A percentile compares a stretch with the other conserved stretches of the same genome.
Conservation (phyloP, 2,113 vertebrate species). For the Petrocephalus zakoni region DNA sequence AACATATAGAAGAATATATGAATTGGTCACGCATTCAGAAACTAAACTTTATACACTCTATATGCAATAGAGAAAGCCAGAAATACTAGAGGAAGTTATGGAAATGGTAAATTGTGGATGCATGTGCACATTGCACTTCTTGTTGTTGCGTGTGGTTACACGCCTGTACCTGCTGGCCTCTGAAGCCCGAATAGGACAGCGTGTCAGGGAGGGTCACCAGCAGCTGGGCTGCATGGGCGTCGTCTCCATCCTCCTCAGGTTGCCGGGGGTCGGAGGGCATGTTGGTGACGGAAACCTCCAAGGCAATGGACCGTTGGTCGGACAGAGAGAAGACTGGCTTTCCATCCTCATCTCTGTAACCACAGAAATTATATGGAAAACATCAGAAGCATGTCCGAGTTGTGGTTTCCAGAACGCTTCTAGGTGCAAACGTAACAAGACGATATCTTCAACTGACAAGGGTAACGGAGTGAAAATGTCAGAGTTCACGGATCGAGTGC, state of each 20-base stretch:
- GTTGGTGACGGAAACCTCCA: slow-evolving; percentile 80
- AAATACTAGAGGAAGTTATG: not conserved
- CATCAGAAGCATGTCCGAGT: not conserved
- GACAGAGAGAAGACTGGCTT: slow-evolving; percentile 72
- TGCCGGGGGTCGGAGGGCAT: slow-evolving; percentile 65
- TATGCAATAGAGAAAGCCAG: not conserved
- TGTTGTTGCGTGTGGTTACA: not conserved
- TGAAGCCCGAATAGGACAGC: slow-evolving; percentile 70
- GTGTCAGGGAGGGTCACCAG: slow-evolving; percentile 67
- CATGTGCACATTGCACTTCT: not conserved
- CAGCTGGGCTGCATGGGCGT: slow-evolving; percentile 82
- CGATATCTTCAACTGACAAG: slow-evolving; percentile 54
- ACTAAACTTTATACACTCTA: not conserved
- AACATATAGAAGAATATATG: not conserved
- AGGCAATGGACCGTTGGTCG: slow-evolving; percentile 74
- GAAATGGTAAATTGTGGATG: not conserved
- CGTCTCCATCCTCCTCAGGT: slow-evolving; percentile 76
- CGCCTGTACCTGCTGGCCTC: slow-evolving; percentile 45
- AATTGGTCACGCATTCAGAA: not conserved
- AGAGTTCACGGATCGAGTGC: slow-evolving; percentile 56
- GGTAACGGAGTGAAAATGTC: slow-evolving; percentile 75
- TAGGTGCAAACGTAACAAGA: not conserved
- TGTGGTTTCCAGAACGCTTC: not conserved
- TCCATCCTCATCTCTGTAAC: slow-evolving; percentile 59
- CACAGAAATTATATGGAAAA: not conserved